phyloP scores from a whole-genome alignment of 2,888 invertebrate species.

The Troglohyphantes excavatus region DNA sequence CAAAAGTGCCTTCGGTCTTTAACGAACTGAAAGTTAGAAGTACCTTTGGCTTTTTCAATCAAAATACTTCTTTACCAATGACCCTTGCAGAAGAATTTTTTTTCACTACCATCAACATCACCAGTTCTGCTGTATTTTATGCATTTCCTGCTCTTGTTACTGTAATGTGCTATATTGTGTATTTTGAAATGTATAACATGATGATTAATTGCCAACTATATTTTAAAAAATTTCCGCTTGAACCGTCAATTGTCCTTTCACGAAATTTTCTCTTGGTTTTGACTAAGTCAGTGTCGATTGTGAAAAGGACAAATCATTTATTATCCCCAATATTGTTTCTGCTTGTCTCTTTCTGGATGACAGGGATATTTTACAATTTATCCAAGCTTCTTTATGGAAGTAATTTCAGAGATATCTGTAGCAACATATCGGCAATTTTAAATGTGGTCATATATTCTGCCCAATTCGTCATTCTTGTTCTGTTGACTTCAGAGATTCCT shows the following conservation, averaged over 20 bases:
- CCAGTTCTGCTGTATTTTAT: not conserved
- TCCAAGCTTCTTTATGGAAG: not conserved
- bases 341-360: not conserved
- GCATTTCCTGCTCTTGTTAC: not conserved
- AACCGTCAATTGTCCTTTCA: no score
- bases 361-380: constrained; percentile 22
- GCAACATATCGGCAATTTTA: not conserved
- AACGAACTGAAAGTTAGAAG: not conserved
- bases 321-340: not conserved
- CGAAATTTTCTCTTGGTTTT: not conserved
- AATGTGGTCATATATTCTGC: not conserved
- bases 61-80: not conserved
- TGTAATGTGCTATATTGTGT: not conserved
- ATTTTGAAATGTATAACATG: not conserved
- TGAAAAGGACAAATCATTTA: not conserved
- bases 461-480: not conserved
- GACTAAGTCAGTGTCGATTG: not conserved
- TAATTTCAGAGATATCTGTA: no score
- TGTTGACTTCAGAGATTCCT: not conserved
- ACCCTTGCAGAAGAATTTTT: not conserved
- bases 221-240: no score
- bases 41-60: not conserved
- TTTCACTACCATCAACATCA: not conserved
- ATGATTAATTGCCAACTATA: not conserved
- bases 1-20: not conserved